Evolutionary conservation across 2,113 vertebrate species (phyloP), one percentile per base, ranked within the genome.

Genomic region (Zapus hudsonius): DNA sequence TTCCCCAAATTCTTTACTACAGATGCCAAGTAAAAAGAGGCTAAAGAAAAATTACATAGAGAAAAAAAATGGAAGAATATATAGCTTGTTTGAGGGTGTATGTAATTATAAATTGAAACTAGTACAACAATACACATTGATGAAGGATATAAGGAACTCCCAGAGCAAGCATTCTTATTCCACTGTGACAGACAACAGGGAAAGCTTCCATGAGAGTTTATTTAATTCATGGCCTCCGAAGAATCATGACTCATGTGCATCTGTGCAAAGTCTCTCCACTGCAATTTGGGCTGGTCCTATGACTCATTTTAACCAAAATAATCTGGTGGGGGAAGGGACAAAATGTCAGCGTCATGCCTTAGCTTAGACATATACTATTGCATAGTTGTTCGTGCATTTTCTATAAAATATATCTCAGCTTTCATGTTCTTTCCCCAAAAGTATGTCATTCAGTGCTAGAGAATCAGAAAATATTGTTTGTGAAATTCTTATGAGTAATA

Each of bases 301-400:
- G 63, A 93, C 63, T 93, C 72, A 84, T 33, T 63, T 89, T 42
- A 70, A 70, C 52, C 64, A 69, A 75, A 70, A 70, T 63, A 52
- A 84, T 70, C 38, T 57, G 4, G 3, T 72, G 19, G 2, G 63
- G 19, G 33, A 38, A 6, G 44, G 2, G 10, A 67, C 6, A 61
- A 2, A n/a, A 33, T 4, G 22, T 47, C n/a, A 93, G 52, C 20
- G 7, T 27, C 63, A n/a, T 33, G 22, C 7, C 16, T 33, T n/a
- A n/a, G n/a, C n/a, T n/a, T n/a, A n/a, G n/a, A n/a, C n/a, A n/a
- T n/a, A n/a, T n/a, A n/a, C n/a, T n/a, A n/a, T n/a, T n/a, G n/a
- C n/a, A n/a, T n/a, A n/a, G 52, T 52, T 52, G 52, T 15, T 52
- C 6, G 16, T 52, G 52, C 52, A 52, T 52, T 52, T 15, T 13